Conservation (phyloP, 1,140 invertebrate species). For the Philaenus spumarius region DNA sequence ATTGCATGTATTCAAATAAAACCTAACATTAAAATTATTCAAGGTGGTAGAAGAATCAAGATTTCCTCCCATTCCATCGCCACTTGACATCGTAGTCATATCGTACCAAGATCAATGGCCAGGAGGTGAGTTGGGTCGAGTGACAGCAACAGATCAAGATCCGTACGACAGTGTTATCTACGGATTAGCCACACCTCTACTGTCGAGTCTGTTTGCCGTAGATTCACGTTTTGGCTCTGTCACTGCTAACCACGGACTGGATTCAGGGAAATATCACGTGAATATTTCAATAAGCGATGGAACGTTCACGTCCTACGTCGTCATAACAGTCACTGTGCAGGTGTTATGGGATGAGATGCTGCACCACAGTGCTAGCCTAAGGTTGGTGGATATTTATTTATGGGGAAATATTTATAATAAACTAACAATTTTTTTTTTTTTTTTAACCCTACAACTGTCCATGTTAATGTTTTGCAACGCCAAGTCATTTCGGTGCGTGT, state of each 20-base stretch:
- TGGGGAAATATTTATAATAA: too few species aligned
- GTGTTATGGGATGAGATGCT: conserved; percentile 81
- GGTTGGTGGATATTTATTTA: too few species aligned
- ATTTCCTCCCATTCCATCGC: conserved; percentile 81
- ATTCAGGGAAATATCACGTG: conserved; percentile 78
- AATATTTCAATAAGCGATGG: conserved; percentile 88
- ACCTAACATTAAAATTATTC: too few species aligned
- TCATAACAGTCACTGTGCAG: conserved; percentile 73
- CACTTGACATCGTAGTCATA: conserved; percentile 76
- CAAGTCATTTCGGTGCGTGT: too few species aligned
- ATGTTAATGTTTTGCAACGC: too few species aligned
- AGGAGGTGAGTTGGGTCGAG: conserved; percentile 76
- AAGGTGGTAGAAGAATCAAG: conserved; percentile 84
- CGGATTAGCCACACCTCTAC: conserved; percentile 48
- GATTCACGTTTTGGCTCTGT: conserved; percentile 72
- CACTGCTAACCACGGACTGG: conserved; percentile 70
- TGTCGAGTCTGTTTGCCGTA: conserved; percentile 60
- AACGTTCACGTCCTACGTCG: conserved; percentile 66
- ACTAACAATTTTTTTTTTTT: too few species aligned
- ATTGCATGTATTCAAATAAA: too few species aligned
- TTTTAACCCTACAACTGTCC: too few species aligned
- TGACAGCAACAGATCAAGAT: conserved; percentile 84
- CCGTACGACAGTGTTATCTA: conserved; percentile 82
- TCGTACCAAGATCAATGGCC: conserved; percentile 85
- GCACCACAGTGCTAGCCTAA: conserved; percentile 72